phyloP scores from a whole-genome alignment of 2,113 vertebrate genomes.

The Leucosticte australis region DNA sequence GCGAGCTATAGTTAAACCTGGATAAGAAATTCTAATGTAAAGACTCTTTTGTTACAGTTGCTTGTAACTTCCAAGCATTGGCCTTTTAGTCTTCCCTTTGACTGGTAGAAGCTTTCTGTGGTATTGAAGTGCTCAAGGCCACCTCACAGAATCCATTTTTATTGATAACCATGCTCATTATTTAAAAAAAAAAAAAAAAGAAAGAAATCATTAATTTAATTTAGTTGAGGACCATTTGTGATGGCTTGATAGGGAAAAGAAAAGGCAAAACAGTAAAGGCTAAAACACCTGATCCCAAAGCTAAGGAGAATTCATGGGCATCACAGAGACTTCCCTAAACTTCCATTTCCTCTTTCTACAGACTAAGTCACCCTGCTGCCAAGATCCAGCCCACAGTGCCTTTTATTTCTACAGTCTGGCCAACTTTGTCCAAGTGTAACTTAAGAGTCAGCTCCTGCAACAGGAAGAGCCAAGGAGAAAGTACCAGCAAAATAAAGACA shows the following conservation, averaged over 20 bases:
- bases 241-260: neutral
- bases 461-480: neutral
- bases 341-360: neutral
- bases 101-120: neutral
- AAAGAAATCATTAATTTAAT: neutral
- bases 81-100: neutral
- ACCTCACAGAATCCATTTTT: neutral
- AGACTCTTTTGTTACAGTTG: neutral
- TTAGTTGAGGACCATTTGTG: neutral
- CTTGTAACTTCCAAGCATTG: neutral
- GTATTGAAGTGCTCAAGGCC: neutral
- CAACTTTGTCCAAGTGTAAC: neutral
- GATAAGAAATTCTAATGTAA: neutral
- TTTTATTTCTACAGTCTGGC: neutral
- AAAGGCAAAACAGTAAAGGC: neutral
- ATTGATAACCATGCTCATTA: neutral
- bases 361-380: neutral
- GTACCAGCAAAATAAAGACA: neutral
- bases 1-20: neutral
- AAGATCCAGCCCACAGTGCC: neutral
- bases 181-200: neutral
- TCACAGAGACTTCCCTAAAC: neutral
- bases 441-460: neutral
- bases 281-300: neutral
- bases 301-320: neutral